phyloP scores from a whole-genome alignment of 37 sponge, comb jelly and placozoan species.

The Cladorhizidae sp. region DNA sequence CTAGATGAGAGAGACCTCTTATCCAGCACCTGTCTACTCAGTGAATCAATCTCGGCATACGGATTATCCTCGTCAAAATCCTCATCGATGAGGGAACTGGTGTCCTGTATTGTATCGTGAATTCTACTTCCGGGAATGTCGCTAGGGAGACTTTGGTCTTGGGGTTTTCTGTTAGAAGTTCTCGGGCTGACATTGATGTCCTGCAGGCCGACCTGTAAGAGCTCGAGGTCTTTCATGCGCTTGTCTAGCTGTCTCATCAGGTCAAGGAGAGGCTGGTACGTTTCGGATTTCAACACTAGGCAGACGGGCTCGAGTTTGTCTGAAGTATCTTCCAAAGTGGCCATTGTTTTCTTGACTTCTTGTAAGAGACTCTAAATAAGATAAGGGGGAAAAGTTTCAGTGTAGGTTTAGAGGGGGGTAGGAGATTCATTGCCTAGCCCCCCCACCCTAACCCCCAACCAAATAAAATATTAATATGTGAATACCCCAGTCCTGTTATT shows the following conservation, averaged over 20 bases:
- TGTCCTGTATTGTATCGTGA: not conserved
- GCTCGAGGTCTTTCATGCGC: not conserved
- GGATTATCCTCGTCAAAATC: not conserved
- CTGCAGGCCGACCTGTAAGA: slow-evolving; percentile 12
- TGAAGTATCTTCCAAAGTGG: not conserved
- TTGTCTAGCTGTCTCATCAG: slow-evolving; percentile 24
- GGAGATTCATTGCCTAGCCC: no score
- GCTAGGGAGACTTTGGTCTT: not conserved
- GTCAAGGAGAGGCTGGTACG: not conserved
- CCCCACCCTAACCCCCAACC: no score
- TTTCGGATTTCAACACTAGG: slow-evolving; percentile 16
- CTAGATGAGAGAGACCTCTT: not conserved
- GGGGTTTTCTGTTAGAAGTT: not conserved
- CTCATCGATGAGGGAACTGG: not conserved
- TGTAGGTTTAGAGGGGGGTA: no score
- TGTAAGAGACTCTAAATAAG: not conserved
- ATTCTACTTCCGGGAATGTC: not conserved
- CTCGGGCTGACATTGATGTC: not conserved
- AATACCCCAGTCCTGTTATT: no score
- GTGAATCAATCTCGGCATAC: slow-evolving; percentile 10
- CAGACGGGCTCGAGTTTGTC: slow-evolving; percentile 24
- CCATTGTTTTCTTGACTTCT: slow-evolving; percentile 3
- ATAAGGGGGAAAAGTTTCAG: no score
- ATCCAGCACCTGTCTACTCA: not conserved
- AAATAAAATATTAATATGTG: no score